These are phyloP conservation scores for Formicarius rufipectus DNA, from an alignment of 2,113 vertebrate genomes.

Conservation along the genomic window DNA sequence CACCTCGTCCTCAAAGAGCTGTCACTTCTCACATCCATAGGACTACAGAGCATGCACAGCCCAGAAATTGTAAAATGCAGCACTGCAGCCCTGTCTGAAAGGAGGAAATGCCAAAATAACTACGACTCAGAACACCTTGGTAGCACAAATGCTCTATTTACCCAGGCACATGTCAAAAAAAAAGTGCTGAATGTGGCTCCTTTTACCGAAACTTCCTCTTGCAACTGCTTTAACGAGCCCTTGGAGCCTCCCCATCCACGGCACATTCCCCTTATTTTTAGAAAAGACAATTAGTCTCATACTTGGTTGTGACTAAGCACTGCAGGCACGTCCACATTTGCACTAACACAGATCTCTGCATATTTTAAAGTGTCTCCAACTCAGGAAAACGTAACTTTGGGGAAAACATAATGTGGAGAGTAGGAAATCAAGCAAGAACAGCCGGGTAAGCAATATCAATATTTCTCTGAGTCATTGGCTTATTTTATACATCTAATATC, in stretches of 20 bases:
- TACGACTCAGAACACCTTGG: neutral
- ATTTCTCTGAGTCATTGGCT: neutral
- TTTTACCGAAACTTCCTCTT: neutral
- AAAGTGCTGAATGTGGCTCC: neutral
- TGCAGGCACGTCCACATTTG: neutral
- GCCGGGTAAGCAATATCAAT: neutral
- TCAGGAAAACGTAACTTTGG: neutral
- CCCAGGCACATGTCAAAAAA: neutral
- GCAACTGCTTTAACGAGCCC: neutral
- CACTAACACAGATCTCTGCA: neutral
- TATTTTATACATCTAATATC: neutral
- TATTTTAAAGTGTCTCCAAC: neutral
- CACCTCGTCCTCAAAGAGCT: neutral
- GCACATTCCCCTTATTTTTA: neutral
- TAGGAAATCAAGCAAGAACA: neutral
- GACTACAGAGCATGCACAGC: neutral
- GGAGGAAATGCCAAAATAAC: neutral
- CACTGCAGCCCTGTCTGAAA: neutral
- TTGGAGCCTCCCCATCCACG: neutral
- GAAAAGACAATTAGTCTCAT: neutral
- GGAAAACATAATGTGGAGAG: neutral
- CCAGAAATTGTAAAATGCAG: neutral
- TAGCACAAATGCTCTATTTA: neutral
- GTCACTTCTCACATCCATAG: neutral
- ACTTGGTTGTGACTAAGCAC: neutral